Evolutionary conservation across 2,888 invertebrate genomes (phyloP), one percentile per base, ranked within the genome.

Genomic region (Chironomus riparius): DNA sequence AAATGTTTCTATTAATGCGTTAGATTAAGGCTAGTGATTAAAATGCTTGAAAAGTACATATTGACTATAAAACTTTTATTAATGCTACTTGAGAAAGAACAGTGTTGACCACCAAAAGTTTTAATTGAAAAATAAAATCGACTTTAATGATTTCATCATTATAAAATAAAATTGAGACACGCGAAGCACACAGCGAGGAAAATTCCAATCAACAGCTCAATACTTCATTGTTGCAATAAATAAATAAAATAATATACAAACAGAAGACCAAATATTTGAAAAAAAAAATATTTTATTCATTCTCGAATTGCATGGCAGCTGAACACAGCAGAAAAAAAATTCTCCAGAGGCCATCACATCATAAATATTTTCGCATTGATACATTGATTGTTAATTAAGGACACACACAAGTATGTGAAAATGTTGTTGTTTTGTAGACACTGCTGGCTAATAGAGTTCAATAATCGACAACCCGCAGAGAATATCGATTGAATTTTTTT

Each of bases 331-430:
- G 38, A 65, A 65, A 70, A n/a, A n/a, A 38, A 61, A 28, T 24
- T 38, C 72, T 62, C 72, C 22, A 47, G 74, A 74, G 68, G 21
- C 47, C 72, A 47, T 21, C 72, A 71, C 72, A 72, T 72, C 72
- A 72, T 72, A 72, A 72, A 72, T 72, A 72, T 72, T 72, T 72
- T 65, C n/a, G 22, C 70, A 62, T 72, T 72, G 72, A 72, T 50
- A 72, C 72, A 72, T 72, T 61, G 72, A 72, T 72, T 72, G 28
- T 68, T 74, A 74, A 74, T 74, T 74, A 74, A 74, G 74, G 47
- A 47, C 74, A 22, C 72, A 62, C 21, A 62, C 38, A 15, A 10
- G 65, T 10, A 47, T 38, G 47, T 47, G 4, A 15, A 70, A 47
- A 4, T 38, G 38, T 47, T 47, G 48, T 38, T 38, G 38, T 38